Evolutionary conservation across 2,113 vertebrate genomes (phyloP).

Genomic region (Arizona elegans): DNA sequence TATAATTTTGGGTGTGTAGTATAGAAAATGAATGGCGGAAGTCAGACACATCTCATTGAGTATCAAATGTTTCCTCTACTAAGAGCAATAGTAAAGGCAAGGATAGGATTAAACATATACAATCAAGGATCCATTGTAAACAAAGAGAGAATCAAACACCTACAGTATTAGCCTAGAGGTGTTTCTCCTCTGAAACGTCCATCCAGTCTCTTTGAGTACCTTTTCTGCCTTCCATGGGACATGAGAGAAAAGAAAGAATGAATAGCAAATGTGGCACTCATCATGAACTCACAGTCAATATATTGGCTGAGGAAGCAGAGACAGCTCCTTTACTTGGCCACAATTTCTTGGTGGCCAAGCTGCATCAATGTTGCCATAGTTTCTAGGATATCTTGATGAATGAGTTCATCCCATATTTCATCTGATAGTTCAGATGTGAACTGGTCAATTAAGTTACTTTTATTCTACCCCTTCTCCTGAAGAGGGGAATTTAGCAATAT

Average conservation of each 20-base stretch:
- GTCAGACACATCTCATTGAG: slow-evolving; percentile 38
- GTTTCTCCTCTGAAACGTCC: neutral
- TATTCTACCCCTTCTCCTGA: neutral
- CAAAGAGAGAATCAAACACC: neutral
- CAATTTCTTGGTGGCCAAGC: neutral
- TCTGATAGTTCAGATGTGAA: neutral
- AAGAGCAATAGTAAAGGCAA: neutral
- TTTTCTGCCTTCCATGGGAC: too few species aligned
- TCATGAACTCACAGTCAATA: too few species aligned
- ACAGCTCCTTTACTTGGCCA: neutral
- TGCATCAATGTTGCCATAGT: neutral
- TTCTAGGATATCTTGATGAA: neutral
- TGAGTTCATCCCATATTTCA: neutral
- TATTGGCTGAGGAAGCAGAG: neutral
- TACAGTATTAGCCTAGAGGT: neutral
- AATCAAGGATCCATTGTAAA: slow-evolving; percentile 26
- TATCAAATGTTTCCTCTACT: slow-evolving; percentile 43
- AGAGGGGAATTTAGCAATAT: neutral
- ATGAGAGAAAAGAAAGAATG: neutral
- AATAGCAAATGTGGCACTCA: neutral
- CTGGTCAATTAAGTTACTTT: neutral
- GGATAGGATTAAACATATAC: slow-evolving; percentile 32
- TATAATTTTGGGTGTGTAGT: slow-evolving; percentile 55
- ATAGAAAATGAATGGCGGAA: slow-evolving; percentile 41
- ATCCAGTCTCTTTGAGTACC: neutral